Evolutionary conservation across 2,797 vertebrate species (phyloP), one percentile per base, ranked within the genome.

Genomic region (Diceros bicornis): DNA sequence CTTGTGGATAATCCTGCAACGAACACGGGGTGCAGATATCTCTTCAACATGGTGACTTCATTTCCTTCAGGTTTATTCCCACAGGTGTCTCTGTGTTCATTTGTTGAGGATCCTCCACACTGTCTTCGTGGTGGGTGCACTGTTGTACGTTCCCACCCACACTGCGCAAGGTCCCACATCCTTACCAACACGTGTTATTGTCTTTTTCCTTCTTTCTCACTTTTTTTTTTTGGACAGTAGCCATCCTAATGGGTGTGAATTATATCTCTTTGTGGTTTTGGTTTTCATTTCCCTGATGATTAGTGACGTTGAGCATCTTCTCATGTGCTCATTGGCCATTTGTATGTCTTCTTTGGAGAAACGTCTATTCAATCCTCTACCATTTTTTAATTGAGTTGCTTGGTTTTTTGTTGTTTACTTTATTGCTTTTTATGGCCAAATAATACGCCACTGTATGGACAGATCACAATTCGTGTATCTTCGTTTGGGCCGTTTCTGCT

Each of bases 1-100:
- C 3, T 7, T 17, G 82, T 41, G 66, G 20, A 9, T 1, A 21
- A 21, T 9, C 59, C 81, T 9, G 17, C 37, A 14, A 6, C 4
- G 44, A 5, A 11, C 62, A n/a, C 0, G 17, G 44, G 44, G 1
- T 27, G 82, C 32, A 7, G 1, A 11, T 6, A 1, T 1, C n/a
- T 17, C 29, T 25, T 12, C n/a, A 52, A 25, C 20, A 17, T 7
- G 7, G 13, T 4, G 14, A 25, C 16, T 34, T 6, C 32, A 18
- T 41, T 4, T 27, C 21, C 16, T n/a, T 5, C 6, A 29, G 2
- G 18, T 23, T 14, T 10, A 8, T 4, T 20, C 11, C 50, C 25
- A 9, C 11, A 13, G 5, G 37, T 5, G 6, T 55, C 7, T 8
- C 23, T 8, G 7, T 12, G 12, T 8, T 29, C 4, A 2, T 18